Percentiles rank a stretch among this genome's conserved stretches.
These are phyloP conservation scores for Chlorospingus flavigularis DNA, from an alignment of 2,797 vertebrate genomes.

Conservation along the genomic window DNA sequence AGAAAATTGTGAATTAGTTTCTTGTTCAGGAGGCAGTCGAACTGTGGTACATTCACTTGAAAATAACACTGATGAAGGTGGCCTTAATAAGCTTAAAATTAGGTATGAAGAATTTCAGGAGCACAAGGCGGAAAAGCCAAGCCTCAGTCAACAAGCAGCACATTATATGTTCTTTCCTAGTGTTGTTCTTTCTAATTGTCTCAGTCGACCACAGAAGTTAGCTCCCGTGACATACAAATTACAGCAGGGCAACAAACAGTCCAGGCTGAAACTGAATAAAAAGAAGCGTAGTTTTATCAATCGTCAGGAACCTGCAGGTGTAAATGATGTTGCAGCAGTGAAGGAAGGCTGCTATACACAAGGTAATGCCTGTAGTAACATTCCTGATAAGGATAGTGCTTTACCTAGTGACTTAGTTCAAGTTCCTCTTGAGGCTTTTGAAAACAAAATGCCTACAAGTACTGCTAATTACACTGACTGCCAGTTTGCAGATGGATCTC, in stretches of 20 bases:
- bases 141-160: slow-evolving; percentile 92
- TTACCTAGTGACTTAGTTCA: slow-evolving; percentile 73
- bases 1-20: slow-evolving; percentile 76
- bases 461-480: slow-evolving; percentile 72
- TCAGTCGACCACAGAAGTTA: slow-evolving; percentile 85
- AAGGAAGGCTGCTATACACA: slow-evolving; percentile 75
- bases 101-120: slow-evolving; percentile 97
- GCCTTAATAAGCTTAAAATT: slow-evolving; percentile 94
- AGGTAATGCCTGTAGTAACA: slow-evolving; percentile 68
- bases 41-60: slow-evolving; percentile 75
- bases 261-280: slow-evolving; percentile 87
- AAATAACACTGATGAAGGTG: slow-evolving; percentile 81
- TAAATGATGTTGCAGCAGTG: slow-evolving; percentile 53
- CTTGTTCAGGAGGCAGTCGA: slow-evolving; percentile 74
- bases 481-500: slow-evolving; percentile 73
- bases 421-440: slow-evolving; percentile 73
- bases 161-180: slow-evolving; percentile 99
- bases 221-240: slow-evolving; percentile 79
- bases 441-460: slow-evolving; percentile 77
- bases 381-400: slow-evolving; percentile 70
- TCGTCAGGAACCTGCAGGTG: slow-evolving; percentile 67
- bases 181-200: slow-evolving; percentile 97
- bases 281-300: slow-evolving; percentile 76
- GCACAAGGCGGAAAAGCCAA: slow-evolving; percentile 90
- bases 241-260: slow-evolving; percentile 82